phyloP scores from a whole-genome alignment of 2,888 invertebrate genomes.

The Capitulum mitella region DNA sequence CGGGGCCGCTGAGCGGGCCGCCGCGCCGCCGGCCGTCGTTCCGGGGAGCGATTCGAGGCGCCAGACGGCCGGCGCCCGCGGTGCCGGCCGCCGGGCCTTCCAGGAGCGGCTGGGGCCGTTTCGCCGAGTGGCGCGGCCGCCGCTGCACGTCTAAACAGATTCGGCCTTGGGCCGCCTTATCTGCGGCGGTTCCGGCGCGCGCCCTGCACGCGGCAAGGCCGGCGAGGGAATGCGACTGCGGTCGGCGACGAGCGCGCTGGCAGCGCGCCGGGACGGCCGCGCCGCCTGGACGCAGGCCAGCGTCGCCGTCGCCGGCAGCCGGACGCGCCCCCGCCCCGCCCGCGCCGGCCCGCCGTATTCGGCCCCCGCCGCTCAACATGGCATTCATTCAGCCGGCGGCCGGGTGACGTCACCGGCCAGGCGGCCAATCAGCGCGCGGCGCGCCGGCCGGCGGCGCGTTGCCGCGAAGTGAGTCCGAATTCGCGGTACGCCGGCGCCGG shows the following conservation, averaged over 20 bases:
- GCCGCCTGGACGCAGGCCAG: background rate
- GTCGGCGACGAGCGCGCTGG: background rate
- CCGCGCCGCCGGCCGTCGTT: background rate
- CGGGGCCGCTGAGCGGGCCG: background rate
- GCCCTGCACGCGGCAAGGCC: background rate
- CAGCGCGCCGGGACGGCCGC: background rate
- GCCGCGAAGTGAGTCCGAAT: background rate
- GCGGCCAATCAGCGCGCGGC: background rate
- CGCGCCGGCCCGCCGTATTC: slow-evolving; percentile 12
- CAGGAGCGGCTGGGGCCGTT: background rate
- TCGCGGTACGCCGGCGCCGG: background rate
- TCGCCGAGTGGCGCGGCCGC: too few relatives aligned
- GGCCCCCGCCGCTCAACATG: slow-evolving; percentile 5
- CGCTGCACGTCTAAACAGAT: slow-evolving; percentile 8
- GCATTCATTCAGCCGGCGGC: slow-evolving; percentile 12
- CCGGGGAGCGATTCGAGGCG: background rate
- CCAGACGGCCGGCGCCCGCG: too few relatives aligned
- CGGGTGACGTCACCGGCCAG: background rate
- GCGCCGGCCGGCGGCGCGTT: background rate
- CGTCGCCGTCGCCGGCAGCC: background rate
- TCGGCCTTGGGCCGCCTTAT: background rate
- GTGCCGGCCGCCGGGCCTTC: background rate
- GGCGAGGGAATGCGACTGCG: background rate
- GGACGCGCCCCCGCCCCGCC: background rate
- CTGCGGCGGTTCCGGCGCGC: background rate